Conservation (phyloP, 2,888 invertebrate genomes). For the Aplocera efformata region DNA sequence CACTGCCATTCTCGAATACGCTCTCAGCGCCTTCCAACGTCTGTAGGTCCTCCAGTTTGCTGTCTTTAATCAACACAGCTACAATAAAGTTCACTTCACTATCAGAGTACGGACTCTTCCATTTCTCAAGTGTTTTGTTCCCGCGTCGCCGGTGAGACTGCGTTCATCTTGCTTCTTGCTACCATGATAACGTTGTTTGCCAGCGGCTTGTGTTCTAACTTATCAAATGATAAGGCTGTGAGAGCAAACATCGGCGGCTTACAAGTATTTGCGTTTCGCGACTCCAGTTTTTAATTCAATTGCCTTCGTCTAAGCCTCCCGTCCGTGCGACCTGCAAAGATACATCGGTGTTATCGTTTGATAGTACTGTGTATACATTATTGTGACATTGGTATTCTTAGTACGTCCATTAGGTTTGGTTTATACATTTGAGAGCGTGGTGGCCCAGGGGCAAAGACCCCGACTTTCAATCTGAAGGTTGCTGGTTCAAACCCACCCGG, state of each 20-base stretch:
- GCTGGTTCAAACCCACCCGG: no score
- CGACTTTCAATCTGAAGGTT: no score
- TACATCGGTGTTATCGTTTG: constrained; percentile 45
- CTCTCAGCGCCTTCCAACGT: constrained; percentile 60
- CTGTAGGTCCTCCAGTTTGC: constrained; percentile 76
- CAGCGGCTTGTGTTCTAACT: constrained; percentile 74
- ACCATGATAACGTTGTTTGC: constrained; percentile 76
- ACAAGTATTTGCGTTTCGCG: constrained; percentile 72
- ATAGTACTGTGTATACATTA: constrained; percentile 41
- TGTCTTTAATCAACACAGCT: constrained; percentile 32
- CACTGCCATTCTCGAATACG: constrained; percentile 60
- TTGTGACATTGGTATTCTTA: constrained; percentile 8
- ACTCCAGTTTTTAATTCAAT: constrained; percentile 59
- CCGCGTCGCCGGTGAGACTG: constrained; percentile 55
- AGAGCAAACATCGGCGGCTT: constrained; percentile 73
- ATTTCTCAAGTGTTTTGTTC: constrained; percentile 53
- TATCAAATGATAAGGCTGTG: constrained; percentile 75
- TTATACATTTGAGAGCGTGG: no score
- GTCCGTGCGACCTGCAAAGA: constrained; percentile 61
- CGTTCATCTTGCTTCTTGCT: constrained; percentile 57
- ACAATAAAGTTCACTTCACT: constrained; percentile 38
- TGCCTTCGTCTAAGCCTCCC: constrained; percentile 47
- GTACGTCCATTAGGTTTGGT: constrained; percentile 4
- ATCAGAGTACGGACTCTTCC: constrained; percentile 36
- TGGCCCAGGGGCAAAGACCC: no score